phyloP scores from a whole-genome alignment of 1,140 invertebrate genomes.

The Scaptodrosophila lebanonensis region DNA sequence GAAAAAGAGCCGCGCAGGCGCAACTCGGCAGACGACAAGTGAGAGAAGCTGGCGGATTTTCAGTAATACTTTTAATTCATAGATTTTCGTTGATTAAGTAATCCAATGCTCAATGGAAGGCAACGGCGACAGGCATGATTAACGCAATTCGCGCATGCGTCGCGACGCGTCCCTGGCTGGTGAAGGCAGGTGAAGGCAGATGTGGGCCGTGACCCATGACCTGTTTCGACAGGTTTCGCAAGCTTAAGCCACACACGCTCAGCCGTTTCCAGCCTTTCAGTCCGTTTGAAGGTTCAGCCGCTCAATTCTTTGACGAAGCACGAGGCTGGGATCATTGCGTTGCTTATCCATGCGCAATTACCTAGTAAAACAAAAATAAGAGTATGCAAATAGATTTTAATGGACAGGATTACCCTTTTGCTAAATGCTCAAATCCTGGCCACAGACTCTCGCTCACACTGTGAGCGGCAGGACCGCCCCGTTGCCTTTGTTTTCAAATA shows the following conservation, averaged over 20 bases:
- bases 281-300: too few relatives aligned
- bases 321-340: constrained; percentile 42
- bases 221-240: constrained; percentile 26
- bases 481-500: constrained; percentile 66
- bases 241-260: constrained; percentile 40
- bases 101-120: constrained; percentile 61
- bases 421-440: constrained; percentile 66
- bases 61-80: constrained; percentile 63
- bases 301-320: not conserved
- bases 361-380: constrained; percentile 71
- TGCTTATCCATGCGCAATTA: constrained; percentile 67
- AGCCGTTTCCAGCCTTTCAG: too few relatives aligned
- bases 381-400: constrained; percentile 76
- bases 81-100: constrained; percentile 70
- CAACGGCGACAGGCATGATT: constrained; percentile 38
- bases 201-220: constrained; percentile 29
- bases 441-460: too few relatives aligned
- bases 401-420: constrained; percentile 73
- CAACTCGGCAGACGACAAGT: constrained; percentile 27
- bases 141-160: constrained; percentile 64
- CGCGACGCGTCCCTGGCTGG: not conserved
- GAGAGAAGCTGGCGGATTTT: constrained; percentile 49
- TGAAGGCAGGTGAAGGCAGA: constrained; percentile 33
- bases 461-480: constrained; percentile 27
- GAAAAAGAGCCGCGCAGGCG: too few relatives aligned